A percentile compares a stretch with the other conserved stretches of the same genome.
Conservation (phyloP, 2,888 invertebrate species). For the Camponotus fellah region DNA sequence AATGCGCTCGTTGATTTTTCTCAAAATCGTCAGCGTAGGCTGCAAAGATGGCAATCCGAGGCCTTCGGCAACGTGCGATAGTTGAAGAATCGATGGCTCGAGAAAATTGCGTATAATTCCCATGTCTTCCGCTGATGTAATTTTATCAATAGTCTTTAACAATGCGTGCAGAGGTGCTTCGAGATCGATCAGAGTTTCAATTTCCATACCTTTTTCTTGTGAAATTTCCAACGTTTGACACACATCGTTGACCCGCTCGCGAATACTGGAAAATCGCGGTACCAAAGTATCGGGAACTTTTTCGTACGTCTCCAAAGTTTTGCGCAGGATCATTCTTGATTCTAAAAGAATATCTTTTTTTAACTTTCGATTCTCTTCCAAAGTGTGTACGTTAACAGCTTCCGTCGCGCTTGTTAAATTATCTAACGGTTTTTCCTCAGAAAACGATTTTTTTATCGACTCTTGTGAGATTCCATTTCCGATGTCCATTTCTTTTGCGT, state of each 20-base stretch:
- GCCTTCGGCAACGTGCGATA: constrained; percentile 45
- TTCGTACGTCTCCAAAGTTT: constrained; percentile 60
- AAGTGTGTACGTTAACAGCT: constrained; percentile 75
- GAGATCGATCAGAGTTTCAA: constrained; percentile 62
- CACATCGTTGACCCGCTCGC: constrained; percentile 63
- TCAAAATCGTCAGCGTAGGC: constrained; percentile 41
- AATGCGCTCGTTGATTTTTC: constrained; percentile 51
- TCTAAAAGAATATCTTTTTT: constrained; percentile 62
- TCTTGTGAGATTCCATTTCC: constrained; percentile 62
- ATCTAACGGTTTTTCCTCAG: constrained; percentile 77
- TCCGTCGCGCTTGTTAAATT: constrained; percentile 74
- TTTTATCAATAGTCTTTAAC: constrained; percentile 56
- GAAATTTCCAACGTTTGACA: constrained; percentile 58
- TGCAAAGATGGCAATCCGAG: constrained; percentile 52
- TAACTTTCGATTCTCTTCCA: constrained; percentile 61
- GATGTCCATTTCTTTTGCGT: constrained; percentile 54
- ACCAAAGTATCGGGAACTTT: constrained; percentile 57
- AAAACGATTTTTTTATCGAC: constrained; percentile 73
- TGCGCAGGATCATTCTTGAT: constrained; percentile 59
- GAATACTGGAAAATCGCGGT: constrained; percentile 61
- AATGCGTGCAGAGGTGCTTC: constrained; percentile 66
- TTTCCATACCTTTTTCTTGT: constrained; percentile 42
- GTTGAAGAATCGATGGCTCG: constrained; percentile 54
- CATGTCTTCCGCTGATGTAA: constrained; percentile 41
- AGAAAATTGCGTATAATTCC: constrained; percentile 57